A percentile compares a stretch with the other conserved stretches of the same genome.
Evolutionary conservation across 2,113 vertebrate species (phyloP).

Genomic region (Tyto alba): DNA sequence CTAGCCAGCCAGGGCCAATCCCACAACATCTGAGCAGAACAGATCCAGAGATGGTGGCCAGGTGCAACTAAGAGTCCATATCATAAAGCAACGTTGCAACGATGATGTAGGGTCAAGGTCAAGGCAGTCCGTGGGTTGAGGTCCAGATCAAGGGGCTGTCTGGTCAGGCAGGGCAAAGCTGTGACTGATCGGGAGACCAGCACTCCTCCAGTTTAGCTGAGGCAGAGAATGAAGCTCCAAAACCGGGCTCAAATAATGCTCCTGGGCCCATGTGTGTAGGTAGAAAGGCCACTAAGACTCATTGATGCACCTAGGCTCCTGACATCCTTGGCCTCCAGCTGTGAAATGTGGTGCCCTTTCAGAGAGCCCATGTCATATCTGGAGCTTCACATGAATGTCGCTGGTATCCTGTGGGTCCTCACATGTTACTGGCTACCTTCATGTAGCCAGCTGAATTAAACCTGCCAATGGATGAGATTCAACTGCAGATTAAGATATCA

Average conservation of each 20-base stretch:
- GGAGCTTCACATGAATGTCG: not conserved
- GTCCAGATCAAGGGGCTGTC: not conserved
- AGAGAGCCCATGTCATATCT: not conserved
- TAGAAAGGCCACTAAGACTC: not conserved
- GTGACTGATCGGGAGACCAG: not conserved
- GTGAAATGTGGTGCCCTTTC: not conserved
- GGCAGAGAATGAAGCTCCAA: not conserved
- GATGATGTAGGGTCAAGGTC: not conserved
- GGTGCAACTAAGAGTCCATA: not conserved
- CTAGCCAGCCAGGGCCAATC: no score
- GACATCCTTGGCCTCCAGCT: not conserved
- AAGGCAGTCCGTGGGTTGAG: not conserved
- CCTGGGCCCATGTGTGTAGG: not conserved
- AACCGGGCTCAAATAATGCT: not conserved
- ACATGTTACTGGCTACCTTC: not conserved
- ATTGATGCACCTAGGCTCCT: not conserved
- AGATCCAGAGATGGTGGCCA: not conserved
- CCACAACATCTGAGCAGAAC: not conserved
- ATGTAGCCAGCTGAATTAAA: not conserved
- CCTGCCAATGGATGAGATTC: not conserved
- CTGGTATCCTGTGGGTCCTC: rapidly evolving
- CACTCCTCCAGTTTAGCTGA: not conserved
- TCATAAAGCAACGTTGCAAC: not conserved
- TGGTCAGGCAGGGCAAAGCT: not conserved
- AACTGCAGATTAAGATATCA: not conserved